A percentile compares a stretch with the other conserved stretches of the same genome.
These are phyloP conservation scores for Cranoglanis bouderius DNA, from an alignment of 2,113 vertebrate genomes.

Conservation along the genomic window DNA sequence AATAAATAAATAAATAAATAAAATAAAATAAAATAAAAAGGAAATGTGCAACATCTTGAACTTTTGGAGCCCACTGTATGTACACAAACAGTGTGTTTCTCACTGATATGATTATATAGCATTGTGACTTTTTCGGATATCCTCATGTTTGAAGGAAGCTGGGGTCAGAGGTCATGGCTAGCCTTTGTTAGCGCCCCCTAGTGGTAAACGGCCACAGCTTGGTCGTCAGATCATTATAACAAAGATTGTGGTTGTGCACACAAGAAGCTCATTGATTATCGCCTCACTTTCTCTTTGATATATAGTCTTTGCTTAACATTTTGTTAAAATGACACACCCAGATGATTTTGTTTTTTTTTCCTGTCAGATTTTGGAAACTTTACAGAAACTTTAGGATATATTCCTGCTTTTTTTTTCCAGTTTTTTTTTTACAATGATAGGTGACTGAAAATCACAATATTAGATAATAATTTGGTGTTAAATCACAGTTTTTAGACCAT, in stretches of 20 bases:
- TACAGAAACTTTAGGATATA: too few relatives aligned
- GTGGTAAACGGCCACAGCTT: neutral
- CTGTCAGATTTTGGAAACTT: too few relatives aligned
- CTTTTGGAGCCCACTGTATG: neutral
- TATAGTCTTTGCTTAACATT: neutral
- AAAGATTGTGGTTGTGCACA: neutral
- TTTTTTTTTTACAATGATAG: too few relatives aligned
- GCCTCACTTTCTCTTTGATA: neutral
- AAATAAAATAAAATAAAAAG: too few relatives aligned
- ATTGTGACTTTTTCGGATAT: neutral
- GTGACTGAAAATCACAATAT: neutral
- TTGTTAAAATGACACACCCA: neutral
- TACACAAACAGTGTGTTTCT: neutral
- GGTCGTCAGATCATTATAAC: neutral
- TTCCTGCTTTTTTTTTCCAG: too few relatives aligned
- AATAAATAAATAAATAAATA: neutral
- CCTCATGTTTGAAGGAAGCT: neutral
- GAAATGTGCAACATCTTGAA: neutral
- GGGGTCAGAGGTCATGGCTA: neutral
- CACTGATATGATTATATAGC: neutral
- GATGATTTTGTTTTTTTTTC: too few relatives aligned
- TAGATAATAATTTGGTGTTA: neutral
- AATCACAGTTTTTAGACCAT: neutral
- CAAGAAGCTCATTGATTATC: neutral
- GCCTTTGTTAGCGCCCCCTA: neutral